A percentile compares a stretch with the other conserved stretches of the same genome.
phyloP scores from a whole-genome alignment of 2,888 invertebrate species.

The Pachymerium ferrugineum region DNA sequence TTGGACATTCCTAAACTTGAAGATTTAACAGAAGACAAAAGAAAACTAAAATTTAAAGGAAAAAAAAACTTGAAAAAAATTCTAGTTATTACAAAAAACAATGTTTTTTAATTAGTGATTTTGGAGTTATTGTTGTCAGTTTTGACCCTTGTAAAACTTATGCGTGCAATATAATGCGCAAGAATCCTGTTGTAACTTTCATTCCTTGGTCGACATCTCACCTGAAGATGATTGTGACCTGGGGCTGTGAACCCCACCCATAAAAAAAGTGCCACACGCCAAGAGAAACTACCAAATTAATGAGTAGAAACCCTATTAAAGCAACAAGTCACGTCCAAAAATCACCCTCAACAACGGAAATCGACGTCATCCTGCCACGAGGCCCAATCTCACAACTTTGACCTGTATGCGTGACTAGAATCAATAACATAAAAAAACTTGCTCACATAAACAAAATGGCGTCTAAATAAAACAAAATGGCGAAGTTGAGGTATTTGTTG shows the following conservation, averaged over 20 bases:
- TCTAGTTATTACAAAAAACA: neutral
- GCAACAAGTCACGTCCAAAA: slow-evolving; percentile 17
- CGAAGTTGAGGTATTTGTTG: neutral
- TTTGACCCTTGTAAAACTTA: no score
- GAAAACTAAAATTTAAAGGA: no score
- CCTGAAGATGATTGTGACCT: slow-evolving; percentile 23
- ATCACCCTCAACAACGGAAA: slow-evolving; percentile 27
- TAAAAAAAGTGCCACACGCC: slow-evolving; percentile 24
- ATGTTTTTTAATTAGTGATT: no score
- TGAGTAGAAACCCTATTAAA: slow-evolving; percentile 17
- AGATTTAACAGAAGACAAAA: no score
- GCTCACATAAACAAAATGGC: neutral
- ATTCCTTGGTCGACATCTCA: slow-evolving; percentile 19
- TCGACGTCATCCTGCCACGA: slow-evolving; percentile 25
- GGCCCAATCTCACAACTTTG: slow-evolving; percentile 24
- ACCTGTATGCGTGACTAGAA: slow-evolving; percentile 1
- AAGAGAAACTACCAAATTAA: slow-evolving; percentile 20
- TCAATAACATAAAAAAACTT: neutral
- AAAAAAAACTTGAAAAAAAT: no score
- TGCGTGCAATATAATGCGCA: no score
- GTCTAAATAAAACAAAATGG: neutral
- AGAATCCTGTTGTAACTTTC: neutral
- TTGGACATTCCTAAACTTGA: no score
- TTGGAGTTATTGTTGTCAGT: no score
- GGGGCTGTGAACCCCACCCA: slow-evolving; percentile 23